Percentiles rank a stretch among this genome's conserved stretches.
These are phyloP conservation scores for Pogona vitticeps DNA, from an alignment of 2,113 vertebrate genomes.

Conservation along the genomic window DNA sequence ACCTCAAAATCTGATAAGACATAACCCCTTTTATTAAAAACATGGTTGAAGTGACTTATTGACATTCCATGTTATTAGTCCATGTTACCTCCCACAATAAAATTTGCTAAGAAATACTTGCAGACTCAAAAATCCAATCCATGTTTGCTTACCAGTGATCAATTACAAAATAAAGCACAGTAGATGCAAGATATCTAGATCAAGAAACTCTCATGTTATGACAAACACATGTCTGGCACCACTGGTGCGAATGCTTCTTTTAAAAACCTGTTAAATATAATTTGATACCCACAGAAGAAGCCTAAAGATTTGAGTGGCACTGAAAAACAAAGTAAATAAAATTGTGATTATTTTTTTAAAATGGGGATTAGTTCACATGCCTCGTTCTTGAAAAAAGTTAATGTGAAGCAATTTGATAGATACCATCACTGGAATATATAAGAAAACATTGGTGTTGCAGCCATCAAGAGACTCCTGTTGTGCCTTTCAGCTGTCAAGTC, in stretches of 20 bases:
- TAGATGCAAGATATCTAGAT: no score
- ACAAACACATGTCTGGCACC: no score
- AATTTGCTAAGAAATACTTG: no score
- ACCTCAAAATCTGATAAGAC: neutral
- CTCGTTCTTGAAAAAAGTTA: neutral
- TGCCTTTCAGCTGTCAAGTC: neutral
- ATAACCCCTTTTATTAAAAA: neutral
- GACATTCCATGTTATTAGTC: no score
- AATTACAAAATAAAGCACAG: no score
- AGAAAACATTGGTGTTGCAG: neutral
- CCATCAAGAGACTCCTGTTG: neutral
- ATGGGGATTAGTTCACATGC: neutral
- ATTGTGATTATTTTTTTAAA: neutral
- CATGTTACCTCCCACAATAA: no score
- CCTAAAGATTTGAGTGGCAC: neutral
- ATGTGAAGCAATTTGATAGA: neutral
- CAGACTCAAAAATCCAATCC: no score
- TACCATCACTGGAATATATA: neutral
- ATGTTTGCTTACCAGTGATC: no score
- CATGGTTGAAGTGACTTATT: neutral
- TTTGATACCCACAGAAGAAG: no score
- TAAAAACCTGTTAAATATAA: no score
- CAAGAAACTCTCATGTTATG: no score
- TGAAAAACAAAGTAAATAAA: neutral
- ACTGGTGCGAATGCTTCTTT: no score